Evolutionary conservation across 1,140 invertebrate genomes (phyloP).

Genomic region (Eumaeus atala): DNA sequence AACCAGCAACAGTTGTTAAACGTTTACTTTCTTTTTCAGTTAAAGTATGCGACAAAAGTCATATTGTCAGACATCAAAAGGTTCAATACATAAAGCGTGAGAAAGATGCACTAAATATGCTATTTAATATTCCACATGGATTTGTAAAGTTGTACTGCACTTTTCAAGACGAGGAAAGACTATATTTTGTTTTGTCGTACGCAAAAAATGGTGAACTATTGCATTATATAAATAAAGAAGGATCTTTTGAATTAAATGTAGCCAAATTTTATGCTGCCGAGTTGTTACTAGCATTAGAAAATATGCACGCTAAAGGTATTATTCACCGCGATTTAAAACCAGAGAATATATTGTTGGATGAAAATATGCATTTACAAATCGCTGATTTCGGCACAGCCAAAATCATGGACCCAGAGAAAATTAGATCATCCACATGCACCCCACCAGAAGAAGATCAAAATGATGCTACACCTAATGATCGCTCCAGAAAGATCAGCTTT

Average conservation of each 20-base stretch:
- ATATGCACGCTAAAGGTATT: conserved; percentile 91
- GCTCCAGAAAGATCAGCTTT: conserved; percentile 87
- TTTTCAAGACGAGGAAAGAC: conserved; percentile 94
- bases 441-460: conserved; percentile 40
- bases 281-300: conserved; percentile 92
- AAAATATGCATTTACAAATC: conserved; percentile 96
- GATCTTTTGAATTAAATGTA: conserved; percentile 91
- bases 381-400: conserved; percentile 98
- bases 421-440: conserved; percentile 33
- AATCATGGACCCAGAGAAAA: conserved; percentile 77
- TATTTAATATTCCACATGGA: conserved; percentile 82
- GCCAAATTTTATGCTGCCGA: conserved; percentile 96
- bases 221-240: conserved; percentile 92
- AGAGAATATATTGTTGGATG: conserved; percentile 92
- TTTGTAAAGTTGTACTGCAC: conserved; percentile 96
- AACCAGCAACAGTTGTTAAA: too few relatives aligned
- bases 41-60: conserved; percentile 95
- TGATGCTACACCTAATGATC: conserved; percentile 41
- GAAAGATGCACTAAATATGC: conserved; percentile 90
- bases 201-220: conserved; percentile 96
- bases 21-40: conserved; percentile 78
- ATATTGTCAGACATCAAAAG: conserved; percentile 95
- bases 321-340: conserved; percentile 95
- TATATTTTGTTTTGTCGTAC: conserved; percentile 98
- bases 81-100: conserved; percentile 94